phyloP scores from a whole-genome alignment of 2,888 invertebrate genomes.

The Eristalis arbustorum region DNA sequence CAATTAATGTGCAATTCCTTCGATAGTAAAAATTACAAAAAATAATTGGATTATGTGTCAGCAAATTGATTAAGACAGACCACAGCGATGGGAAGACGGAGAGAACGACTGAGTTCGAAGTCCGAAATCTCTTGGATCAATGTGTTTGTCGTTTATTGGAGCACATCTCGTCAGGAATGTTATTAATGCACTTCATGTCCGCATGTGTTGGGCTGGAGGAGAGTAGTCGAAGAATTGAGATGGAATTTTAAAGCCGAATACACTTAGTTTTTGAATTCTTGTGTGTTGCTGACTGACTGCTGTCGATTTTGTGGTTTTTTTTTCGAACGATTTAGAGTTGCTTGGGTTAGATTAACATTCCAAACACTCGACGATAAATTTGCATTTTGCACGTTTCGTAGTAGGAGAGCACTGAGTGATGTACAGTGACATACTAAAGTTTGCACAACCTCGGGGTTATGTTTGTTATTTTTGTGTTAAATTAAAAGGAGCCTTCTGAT shows the following conservation, averaged over 20 bases:
- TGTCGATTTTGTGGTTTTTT: background rate
- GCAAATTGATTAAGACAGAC: slow-evolving; percentile 29
- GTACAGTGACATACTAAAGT: slow-evolving; percentile 4
- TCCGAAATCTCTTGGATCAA: slow-evolving; percentile 3
- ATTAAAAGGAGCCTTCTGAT: too few relatives aligned
- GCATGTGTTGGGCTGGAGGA: background rate
- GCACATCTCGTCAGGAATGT: background rate
- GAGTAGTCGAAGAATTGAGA: background rate
- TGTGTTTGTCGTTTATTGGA: slow-evolving; percentile 9
- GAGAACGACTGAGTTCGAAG: background rate
- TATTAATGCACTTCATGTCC: slow-evolving; percentile 25
- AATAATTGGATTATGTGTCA: slow-evolving; percentile 35
- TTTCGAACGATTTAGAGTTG: slow-evolving; percentile 1
- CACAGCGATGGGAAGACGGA: background rate
- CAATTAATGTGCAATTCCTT: slow-evolving; percentile 35
- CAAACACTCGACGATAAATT: slow-evolving; percentile 25
- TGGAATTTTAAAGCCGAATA: slow-evolving; percentile 13
- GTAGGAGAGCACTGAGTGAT: background rate
- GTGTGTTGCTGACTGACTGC: background rate
- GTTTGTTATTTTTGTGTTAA: too few relatives aligned
- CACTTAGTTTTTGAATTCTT: background rate
- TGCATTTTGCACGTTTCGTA: slow-evolving; percentile 27
- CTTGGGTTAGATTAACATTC: slow-evolving; percentile 30
- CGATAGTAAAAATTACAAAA: slow-evolving; percentile 25
- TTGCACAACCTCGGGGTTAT: background rate